Base-by-base conservation (phyloP, 2,888 invertebrate genomes). In the Pristionchus maxplancki region DNA sequence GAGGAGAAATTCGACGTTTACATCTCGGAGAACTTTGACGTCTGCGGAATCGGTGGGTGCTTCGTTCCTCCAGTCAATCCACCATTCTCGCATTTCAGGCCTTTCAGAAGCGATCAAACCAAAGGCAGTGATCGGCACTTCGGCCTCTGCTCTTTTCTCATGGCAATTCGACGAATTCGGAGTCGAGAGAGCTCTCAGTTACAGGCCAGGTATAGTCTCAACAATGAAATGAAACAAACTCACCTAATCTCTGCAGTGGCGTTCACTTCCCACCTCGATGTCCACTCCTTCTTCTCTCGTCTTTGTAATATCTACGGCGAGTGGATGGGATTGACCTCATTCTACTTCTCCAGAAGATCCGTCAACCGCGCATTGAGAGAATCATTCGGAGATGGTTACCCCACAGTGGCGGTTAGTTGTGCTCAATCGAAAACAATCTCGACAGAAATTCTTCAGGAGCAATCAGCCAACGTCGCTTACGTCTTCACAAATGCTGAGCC, bases 241-340 rank as follows among this genome's bases (percentile, higher is more conserved):
- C 24, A 40, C n/a, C n/a, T 8, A 17, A 1, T 34, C 15, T 2
- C 58, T 53, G 20, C 58, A 83, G 83, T 34, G 28, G 28, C 83
- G 15, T 64, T n/a, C 40, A 85, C 44, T 24, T 64, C 62, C 17
- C 44, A 13, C 2, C 34, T 85, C n/a, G n/a, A 85, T 20, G 64
- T 85, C 28, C 85, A 85, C 31, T 85, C 85, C 6, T 9, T 85
- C 4, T 28, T 64, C 62, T 31, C 31, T 85, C 85, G 85, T n/a
- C n/a, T 24, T 9, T 64, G 64, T 62, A 85, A 85, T 48, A 11
- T 85, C 62, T 85, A 85, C 34, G 8, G 64, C 58, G 11, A 48
- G 71, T 74, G 40, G 74, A 74, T 40, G 40, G 74, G 74, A 24
- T 20, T 40, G 74, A 40, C 40, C 20, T 17, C 74, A 20, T 62